Evolutionary conservation across 64 coral and sea anemone species (phyloP).

Genomic region (Hydrozoanthus tunicans): DNA sequence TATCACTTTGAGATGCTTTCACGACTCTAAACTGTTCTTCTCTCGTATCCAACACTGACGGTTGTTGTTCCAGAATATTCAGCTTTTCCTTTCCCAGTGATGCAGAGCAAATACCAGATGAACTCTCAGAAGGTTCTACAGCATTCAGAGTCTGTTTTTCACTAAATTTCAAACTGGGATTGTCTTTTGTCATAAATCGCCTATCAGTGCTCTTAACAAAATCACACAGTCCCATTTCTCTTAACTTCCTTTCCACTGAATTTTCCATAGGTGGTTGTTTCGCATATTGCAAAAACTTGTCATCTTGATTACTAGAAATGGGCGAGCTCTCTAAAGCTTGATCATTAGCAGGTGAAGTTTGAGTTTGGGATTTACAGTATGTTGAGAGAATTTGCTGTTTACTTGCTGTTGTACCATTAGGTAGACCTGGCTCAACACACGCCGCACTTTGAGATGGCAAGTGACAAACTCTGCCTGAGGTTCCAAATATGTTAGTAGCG

Average conservation of each 20-base stretch:
- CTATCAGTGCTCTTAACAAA: constrained; percentile 3
- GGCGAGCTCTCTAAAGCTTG: background rate
- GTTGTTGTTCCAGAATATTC: background rate
- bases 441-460: background rate
- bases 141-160: background rate
- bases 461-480: background rate
- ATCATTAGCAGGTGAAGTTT: background rate
- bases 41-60: background rate
- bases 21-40: background rate
- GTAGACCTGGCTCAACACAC: background rate
- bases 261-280: background rate
- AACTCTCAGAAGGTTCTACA: background rate
- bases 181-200: background rate
- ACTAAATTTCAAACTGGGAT: background rate
- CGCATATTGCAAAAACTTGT: background rate
- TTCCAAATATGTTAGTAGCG: background rate
- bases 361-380: background rate
- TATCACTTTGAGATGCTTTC: no score
- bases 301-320: background rate
- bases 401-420: background rate
- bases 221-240: constrained; percentile 21
- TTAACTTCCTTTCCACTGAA: constrained; percentile 6
- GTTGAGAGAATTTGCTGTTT: background rate
- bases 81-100: background rate
- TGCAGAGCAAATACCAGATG: background rate